A percentile compares a stretch with the other conserved stretches of the same genome.
phyloP scores from a whole-genome alignment of 2,113 vertebrate species.

The Myanophis thanlyinensis region DNA sequence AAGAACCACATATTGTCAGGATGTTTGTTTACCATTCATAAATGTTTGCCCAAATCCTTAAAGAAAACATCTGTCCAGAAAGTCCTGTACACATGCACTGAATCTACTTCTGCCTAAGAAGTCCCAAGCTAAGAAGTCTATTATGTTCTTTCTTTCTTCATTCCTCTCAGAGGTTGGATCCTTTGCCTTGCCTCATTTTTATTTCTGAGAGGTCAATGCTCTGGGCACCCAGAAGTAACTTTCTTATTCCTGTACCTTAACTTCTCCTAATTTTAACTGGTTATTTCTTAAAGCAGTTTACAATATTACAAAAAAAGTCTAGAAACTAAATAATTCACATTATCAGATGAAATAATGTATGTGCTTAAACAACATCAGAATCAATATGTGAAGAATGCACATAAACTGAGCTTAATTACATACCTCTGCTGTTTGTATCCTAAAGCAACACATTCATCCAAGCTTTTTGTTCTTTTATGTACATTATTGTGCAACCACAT shows the following conservation, averaged over 20 bases:
- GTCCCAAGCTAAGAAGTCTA: background rate
- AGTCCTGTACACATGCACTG: conserved; percentile 29
- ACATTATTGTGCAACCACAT: background rate
- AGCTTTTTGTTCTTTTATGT: background rate
- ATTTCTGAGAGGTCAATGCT: background rate
- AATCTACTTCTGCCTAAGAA: conserved; percentile 31
- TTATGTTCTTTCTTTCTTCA: background rate
- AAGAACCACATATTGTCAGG: conserved; percentile 39
- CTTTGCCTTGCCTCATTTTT: background rate
- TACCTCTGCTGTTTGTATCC: background rate
- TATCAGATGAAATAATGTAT: background rate
- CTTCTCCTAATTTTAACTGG: background rate
- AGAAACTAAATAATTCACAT: background rate
- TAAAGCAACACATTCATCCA: background rate
- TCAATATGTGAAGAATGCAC: background rate
- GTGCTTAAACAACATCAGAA: background rate
- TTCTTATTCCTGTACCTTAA: background rate
- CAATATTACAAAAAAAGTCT: background rate
- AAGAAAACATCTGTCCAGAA: conserved; percentile 50
- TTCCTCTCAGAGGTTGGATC: background rate
- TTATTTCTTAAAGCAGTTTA: background rate
- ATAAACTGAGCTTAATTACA: background rate
- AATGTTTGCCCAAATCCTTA: conserved; percentile 8
- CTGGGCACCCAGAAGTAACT: background rate
- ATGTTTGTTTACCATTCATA: conserved; percentile 47